phyloP scores from a whole-genome alignment of 2,113 vertebrate species.

The Prinia subflava region DNA sequence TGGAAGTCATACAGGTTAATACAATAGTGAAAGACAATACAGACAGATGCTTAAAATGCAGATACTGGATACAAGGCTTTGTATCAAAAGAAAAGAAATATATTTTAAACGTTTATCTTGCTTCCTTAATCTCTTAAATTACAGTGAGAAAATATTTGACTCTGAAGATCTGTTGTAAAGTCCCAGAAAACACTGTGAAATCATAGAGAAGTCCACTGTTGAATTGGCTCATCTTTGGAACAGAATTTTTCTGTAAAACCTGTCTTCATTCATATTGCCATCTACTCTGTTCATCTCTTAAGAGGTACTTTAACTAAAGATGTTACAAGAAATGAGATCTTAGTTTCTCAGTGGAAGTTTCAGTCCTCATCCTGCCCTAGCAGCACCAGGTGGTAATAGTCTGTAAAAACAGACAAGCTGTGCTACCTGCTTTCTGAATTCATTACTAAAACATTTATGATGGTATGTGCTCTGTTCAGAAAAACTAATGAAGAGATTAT shows the following conservation, averaged over 20 bases:
- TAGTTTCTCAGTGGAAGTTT: background rate
- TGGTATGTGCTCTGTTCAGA: background rate
- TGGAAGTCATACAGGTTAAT: background rate
- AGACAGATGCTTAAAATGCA: background rate
- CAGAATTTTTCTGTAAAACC: background rate
- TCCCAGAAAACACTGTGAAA: background rate
- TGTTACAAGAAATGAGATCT: background rate
- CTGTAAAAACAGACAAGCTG: background rate
- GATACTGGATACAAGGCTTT: background rate
- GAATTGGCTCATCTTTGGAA: background rate
- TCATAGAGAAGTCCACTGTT: background rate
- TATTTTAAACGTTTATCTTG: background rate
- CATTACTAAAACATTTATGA: background rate
- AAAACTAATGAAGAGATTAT: constrained; percentile 1
- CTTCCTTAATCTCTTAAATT: background rate
- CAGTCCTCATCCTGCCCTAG: background rate
- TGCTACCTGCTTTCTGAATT: background rate
- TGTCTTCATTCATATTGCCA: background rate
- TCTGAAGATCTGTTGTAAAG: background rate
- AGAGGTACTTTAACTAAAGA: background rate
- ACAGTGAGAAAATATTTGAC: background rate
- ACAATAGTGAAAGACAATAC: background rate
- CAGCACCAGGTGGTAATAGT: background rate
- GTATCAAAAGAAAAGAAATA: background rate
- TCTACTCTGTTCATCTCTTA: background rate